Conservation (phyloP, 2,113 vertebrate genomes). For the Lampris incognitus region DNA sequence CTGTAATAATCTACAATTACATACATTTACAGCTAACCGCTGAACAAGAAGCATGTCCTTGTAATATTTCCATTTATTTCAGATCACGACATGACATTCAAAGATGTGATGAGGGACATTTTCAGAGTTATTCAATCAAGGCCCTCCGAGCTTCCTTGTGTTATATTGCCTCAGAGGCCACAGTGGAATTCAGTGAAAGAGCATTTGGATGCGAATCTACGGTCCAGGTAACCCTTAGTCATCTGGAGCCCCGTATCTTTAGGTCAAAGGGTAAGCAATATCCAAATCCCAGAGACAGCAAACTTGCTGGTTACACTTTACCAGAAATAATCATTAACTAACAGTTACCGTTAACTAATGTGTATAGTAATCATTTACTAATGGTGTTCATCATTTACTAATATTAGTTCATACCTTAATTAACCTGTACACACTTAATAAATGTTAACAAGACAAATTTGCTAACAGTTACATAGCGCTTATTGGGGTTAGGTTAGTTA, state of each 20-base stretch:
- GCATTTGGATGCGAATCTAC: neutral
- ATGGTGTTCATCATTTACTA: too few relatives aligned
- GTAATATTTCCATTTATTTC: slow-evolving; percentile 6
- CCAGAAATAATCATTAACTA: too few relatives aligned
- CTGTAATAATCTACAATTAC: neutral
- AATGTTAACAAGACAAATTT: too few relatives aligned
- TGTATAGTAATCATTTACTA: too few relatives aligned
- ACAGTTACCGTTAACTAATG: too few relatives aligned
- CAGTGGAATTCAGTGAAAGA: neutral
- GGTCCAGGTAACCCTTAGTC: neutral
- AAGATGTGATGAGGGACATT: slow-evolving; percentile 9
- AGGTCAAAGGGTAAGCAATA: neutral
- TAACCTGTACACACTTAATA: too few relatives aligned
- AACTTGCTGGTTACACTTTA: too few relatives aligned
- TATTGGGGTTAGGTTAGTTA: too few relatives aligned
- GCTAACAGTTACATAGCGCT: too few relatives aligned
- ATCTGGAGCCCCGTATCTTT: neutral
- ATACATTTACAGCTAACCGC: neutral
- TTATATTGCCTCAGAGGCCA: neutral
- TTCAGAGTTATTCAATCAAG: neutral
- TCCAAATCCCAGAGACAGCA: neutral
- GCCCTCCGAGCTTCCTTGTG: neutral
- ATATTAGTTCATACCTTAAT: too few relatives aligned
- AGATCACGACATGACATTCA: slow-evolving; percentile 15
- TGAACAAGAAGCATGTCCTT: neutral